Evolutionary conservation across 2,113 vertebrate species (phyloP), one percentile per base, ranked within the genome.

Genomic region (Orycteropus afer): DNA sequence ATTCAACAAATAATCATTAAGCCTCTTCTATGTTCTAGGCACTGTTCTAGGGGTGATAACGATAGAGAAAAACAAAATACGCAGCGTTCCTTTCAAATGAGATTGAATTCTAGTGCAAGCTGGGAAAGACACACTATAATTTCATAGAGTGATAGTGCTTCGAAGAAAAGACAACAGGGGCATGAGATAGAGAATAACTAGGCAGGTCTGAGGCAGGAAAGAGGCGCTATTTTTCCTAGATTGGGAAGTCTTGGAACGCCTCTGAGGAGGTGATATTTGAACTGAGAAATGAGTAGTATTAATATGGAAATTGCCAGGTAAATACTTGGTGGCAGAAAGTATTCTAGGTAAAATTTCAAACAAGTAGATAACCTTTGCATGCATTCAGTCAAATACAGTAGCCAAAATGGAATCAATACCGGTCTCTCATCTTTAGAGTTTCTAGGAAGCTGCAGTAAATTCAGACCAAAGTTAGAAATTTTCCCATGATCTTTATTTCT

Each of bases 1-100:
- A 59, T 74, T 88, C 32, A 55, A 78, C 40, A 79, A 69, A 49
- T 79, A 90, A 49, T 93, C 83, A 86, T 42, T 37, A 90, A 37
- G 42, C 1, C 55, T 6, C 17, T 77, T 5, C 7, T 77, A 12
- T 40, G 37, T 61, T 67, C 20, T 34, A 87, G 78, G 51, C 7
- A 59, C 27, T 59, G 8, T 71, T 87, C 47, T 29, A 14, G 45
- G 47, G 14, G n/a, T 81, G 67, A 47, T 32, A 67, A 34, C 27
- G 47, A 40, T 11, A 71, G 67, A 61, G 55, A 76, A 11, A 81
- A 80, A 45, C 18, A 42, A 86, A 55, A 9, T 57, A 59, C n/a
- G 15, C 34, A 17, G 47, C 27, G 42, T 10, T 14, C 7, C 61
- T 80, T 88, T 91, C 40, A 49, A 76, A 90, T 14, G 61, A 65